Conservation (phyloP, 2,888 invertebrate genomes). For the Nomada ruficornis region DNA sequence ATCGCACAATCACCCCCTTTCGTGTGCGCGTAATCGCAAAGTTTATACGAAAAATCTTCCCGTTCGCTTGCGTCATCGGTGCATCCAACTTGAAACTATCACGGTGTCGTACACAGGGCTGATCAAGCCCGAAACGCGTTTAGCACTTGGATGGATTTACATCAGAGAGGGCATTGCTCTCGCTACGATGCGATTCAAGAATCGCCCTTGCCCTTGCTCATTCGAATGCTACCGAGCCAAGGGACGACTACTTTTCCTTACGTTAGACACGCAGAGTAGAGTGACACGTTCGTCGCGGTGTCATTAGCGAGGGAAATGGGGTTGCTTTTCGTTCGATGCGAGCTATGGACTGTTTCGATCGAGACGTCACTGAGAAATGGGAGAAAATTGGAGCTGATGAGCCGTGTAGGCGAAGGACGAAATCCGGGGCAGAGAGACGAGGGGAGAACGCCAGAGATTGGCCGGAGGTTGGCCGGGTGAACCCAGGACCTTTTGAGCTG, state of each 20-base stretch:
- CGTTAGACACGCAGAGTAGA: neutral
- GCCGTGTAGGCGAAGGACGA: constrained; percentile 39
- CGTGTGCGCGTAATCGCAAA: neutral
- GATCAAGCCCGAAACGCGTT: constrained; percentile 31
- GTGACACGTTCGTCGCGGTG: too few relatives aligned
- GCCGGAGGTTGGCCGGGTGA: constrained; percentile 71
- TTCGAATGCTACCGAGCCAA: neutral
- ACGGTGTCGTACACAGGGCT: neutral
- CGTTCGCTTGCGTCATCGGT: constrained; percentile 21
- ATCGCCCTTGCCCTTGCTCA: constrained; percentile 37
- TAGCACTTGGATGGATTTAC: neutral
- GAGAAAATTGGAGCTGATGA: neutral
- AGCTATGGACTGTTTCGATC: neutral
- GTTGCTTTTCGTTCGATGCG: too few relatives aligned
- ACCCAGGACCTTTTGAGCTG: constrained; percentile 73
- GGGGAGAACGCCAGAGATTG: constrained; percentile 58
- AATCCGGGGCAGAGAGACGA: constrained; percentile 21
- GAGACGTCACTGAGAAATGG: neutral
- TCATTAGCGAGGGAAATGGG: neutral
- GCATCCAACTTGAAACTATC: neutral
- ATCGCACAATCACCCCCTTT: too few relatives aligned
- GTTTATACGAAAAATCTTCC: neutral
- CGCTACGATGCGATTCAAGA: neutral
- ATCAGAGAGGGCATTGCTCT: constrained; percentile 20
- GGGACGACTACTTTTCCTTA: neutral